phyloP scores from a whole-genome alignment of 2,888 invertebrate genomes.

The Cataglyphis livida region DNA sequence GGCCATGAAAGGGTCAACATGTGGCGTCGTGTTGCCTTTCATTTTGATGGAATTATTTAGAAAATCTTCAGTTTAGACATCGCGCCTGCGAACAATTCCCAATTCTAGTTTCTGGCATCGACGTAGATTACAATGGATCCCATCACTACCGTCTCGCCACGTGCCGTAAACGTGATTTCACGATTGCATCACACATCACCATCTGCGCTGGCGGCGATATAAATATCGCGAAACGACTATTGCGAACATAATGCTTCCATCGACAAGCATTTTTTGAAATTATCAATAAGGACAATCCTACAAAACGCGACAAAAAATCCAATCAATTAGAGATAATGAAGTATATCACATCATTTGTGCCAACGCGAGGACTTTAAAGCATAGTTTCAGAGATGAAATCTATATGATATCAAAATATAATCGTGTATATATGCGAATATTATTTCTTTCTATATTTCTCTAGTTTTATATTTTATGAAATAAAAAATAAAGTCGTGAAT shows the following conservation, averaged over 20 bases:
- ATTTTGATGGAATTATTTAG: conserved; percentile 37
- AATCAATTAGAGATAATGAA: not conserved
- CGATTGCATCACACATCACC: conserved; percentile 46
- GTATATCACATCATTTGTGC: not conserved
- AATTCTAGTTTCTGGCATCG: conserved; percentile 30
- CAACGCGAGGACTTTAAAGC: conserved; percentile 20
- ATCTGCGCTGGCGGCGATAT: conserved; percentile 2
- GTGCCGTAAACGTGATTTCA: conserved; percentile 44
- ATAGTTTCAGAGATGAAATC: not conserved
- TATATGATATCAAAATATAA: not conserved
- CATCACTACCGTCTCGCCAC: conserved; percentile 5
- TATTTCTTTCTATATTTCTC: not conserved
- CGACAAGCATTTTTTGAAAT: not conserved
- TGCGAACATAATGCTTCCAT: not conserved
- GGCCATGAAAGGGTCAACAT: conserved; percentile 23
- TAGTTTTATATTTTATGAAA: not conserved
- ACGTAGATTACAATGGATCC: conserved; percentile 42
- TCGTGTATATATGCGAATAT: conserved; percentile 2
- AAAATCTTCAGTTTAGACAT: conserved; percentile 11
- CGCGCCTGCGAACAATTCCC: conserved; percentile 33
- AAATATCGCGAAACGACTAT: conserved; percentile 36
- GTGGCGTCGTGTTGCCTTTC: conserved; percentile 12
- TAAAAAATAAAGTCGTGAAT: not conserved
- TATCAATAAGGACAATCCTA: not conserved
- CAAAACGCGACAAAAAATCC: not conserved